Evolutionary conservation across 92 coral and sea anemone genomes (phyloP), one percentile per base, ranked within the genome.

Genomic region (Palythoa caribaeorum): DNA sequence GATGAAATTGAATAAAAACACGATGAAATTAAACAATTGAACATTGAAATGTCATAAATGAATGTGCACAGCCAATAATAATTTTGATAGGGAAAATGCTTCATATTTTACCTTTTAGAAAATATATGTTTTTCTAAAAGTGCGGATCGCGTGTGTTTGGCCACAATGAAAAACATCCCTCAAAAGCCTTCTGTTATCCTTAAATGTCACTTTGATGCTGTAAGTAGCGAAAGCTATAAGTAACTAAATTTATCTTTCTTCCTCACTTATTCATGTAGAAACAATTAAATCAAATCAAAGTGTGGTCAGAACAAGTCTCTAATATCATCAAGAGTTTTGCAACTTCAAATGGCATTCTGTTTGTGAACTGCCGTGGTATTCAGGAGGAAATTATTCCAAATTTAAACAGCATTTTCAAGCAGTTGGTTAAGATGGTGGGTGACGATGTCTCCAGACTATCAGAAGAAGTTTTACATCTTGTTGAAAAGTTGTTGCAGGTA

Each of bases 311-410:
- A 8, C 92, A 97, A 77, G 93, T 97, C 87, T 72, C 53, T 50
- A 87, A 91, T 76, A 87, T 94, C 84, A 91, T 93, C 84, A 91
- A 92, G 91, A 88, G 83, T 70, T 97, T 97, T 79, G 90, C 92
- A 51, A 97, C 99, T 3, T 83, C 91, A 39, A 95, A 97, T 94
- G 99, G 99, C 38, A 86, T 97, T 40, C 92, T 97, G 84, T 88
- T 89, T 71, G 96, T 97, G 17, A 96, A 97, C 83, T 97, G 99
- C 66, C 93, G 77, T 66, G 89, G 79, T 20, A 88, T 97, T 9
- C 98, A 93, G 72, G 83, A 85, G 5, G 38, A 37, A 37, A 90
- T 95, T 69, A 54, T 95, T 19, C 97, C 99, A 5, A 88, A 85
- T 62, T 90, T 97, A 72, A 80, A 76, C 86, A 77, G 68, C 53